A percentile compares a stretch with the other conserved stretches of the same genome.
Conservation (phyloP, 2,113 vertebrate species). For the Salvelinus fontinalis region DNA sequence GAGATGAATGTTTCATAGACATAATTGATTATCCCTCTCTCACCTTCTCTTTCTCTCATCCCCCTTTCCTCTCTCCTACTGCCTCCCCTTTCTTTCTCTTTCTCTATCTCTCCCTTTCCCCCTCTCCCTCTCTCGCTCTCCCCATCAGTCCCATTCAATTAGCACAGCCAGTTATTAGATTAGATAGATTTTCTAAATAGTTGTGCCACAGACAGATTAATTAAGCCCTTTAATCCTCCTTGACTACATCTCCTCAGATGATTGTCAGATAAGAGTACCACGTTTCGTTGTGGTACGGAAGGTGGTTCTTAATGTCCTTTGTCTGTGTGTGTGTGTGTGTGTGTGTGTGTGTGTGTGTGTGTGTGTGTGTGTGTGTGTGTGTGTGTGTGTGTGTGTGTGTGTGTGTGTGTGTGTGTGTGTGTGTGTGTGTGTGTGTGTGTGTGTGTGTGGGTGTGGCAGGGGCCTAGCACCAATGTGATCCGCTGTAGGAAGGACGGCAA, state of each 20-base stretch:
- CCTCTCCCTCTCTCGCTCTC: conserved; percentile 10
- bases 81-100: no score
- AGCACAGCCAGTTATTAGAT: conserved; percentile 66
- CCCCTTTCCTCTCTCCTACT: no score
- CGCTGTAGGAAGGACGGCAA: conserved; percentile 94
- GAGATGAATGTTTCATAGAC: background rate
- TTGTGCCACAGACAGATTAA: conserved; percentile 62
- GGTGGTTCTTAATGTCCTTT: conserved; percentile 58
- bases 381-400: conserved; percentile 20
- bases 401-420: conserved; percentile 52
- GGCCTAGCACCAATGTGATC: conserved; percentile 80
- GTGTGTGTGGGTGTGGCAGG: conserved; percentile 64
- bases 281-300: conserved; percentile 57
- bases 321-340: background rate
- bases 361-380: conserved; percentile 25
- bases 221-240: conserved; percentile 71
- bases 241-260: conserved; percentile 49
- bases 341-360: no score
- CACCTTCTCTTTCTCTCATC: background rate
- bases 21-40: background rate
- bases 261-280: conserved; percentile 39
- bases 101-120: no score
- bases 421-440: conserved; percentile 2
- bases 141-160: conserved; percentile 58
- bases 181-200: conserved; percentile 67